Conservation (phyloP, 2,113 vertebrate species). For the Nestor notabilis region DNA sequence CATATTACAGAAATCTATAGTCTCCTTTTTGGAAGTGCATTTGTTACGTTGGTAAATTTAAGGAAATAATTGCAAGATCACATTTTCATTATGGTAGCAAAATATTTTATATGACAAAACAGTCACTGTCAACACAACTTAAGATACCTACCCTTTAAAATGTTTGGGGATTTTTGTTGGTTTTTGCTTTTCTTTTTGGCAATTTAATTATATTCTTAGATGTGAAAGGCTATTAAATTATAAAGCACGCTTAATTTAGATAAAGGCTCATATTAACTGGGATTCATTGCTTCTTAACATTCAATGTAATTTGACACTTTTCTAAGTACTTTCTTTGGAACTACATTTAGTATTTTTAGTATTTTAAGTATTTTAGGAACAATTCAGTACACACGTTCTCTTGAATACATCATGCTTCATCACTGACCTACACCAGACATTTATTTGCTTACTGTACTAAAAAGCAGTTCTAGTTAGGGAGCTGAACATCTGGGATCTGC, state of each 20-base stretch:
- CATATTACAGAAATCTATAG: not conserved
- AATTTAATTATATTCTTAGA: not conserved
- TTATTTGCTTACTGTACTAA: not conserved
- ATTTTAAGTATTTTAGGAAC: not conserved
- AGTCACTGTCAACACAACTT: not conserved
- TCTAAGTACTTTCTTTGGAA: not conserved
- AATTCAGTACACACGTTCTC: not conserved
- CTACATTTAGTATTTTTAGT: not conserved
- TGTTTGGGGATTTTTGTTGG: not conserved
- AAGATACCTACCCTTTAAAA: not conserved
- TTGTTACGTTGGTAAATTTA: not conserved
- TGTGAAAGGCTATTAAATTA: not conserved
- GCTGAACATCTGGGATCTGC: not conserved
- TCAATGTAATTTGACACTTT: not conserved
- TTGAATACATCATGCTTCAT: not conserved
- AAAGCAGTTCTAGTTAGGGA: not conserved
- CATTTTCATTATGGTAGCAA: not conserved
- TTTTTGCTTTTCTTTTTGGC: not conserved
- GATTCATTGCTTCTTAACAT: not conserved
- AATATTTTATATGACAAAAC: not conserved
- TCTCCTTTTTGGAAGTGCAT: not conserved
- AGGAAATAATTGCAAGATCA: not conserved
- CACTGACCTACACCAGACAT: not conserved
- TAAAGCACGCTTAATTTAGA: not conserved
- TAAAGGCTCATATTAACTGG: not conserved